Evolutionary conservation across 2,888 invertebrate genomes (phyloP).

Genomic region (Drosophila meridionalis): DNA sequence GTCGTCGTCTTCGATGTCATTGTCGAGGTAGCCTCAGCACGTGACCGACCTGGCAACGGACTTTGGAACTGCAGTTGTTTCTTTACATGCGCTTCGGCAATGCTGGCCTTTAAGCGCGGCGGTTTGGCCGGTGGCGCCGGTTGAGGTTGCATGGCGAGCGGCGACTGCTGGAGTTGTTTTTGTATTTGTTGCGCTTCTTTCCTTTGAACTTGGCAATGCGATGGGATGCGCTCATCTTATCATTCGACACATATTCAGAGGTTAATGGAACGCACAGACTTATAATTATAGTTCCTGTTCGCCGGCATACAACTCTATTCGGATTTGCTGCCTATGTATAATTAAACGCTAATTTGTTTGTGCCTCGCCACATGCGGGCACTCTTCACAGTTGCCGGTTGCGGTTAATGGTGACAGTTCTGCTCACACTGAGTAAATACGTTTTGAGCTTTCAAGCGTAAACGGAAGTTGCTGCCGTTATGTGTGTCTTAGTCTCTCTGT

Average conservation of each 20-base stretch:
- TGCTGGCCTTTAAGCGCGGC: conserved; percentile 46
- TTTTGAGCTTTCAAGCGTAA: conserved; percentile 64
- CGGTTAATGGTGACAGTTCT: conserved; percentile 70
- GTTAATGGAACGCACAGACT: conserved; percentile 30
- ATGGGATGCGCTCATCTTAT: conserved; percentile 50
- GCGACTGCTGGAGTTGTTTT: conserved; percentile 18
- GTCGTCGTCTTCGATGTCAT: conserved; percentile 20
- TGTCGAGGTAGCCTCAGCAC: conserved; percentile 23
- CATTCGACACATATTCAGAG: conserved; percentile 53
- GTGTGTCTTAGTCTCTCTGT: neutral
- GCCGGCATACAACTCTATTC: conserved; percentile 18
- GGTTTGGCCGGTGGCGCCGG: conserved; percentile 56
- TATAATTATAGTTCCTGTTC: conserved; percentile 15
- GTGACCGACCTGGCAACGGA: conserved; percentile 67
- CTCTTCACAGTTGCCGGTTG: conserved; percentile 43
- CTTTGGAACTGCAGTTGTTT: conserved; percentile 81
- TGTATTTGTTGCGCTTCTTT: conserved; percentile 37
- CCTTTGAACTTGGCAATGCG: conserved; percentile 17
- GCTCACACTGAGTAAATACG: conserved; percentile 68
- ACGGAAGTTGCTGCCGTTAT: conserved; percentile 48
- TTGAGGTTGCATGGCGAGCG: conserved; percentile 59
- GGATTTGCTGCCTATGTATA: conserved; percentile 52
- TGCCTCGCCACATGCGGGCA: conserved; percentile 59
- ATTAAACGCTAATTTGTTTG: conserved; percentile 74
- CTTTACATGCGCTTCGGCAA: conserved; percentile 43